Evolutionary conservation across 1,140 invertebrate species (phyloP), one percentile per base, ranked within the genome.

Genomic region (Diprion similis): DNA sequence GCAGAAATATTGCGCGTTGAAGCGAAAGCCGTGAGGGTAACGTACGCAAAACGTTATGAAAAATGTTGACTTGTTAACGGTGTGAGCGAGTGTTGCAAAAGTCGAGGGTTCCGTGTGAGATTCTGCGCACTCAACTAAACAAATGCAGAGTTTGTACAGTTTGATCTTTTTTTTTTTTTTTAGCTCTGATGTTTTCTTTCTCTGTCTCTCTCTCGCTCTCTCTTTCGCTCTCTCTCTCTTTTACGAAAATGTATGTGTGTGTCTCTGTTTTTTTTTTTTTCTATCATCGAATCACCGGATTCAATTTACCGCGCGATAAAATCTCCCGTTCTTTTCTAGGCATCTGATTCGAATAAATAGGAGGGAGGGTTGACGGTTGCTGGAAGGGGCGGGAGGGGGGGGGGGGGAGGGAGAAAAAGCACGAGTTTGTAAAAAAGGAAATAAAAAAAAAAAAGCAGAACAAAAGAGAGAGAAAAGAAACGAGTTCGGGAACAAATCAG

Each of bases 241-340:
- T 37, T 37, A 6, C 24, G 24, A 1, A 37, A 37, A 37, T 37
- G 24, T 6, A 37, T 6, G 24, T 37, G 6, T 37, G 24, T 6
- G 24, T 37, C 6, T 37, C 6, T 3, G 7, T 17, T 59, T 59
- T 59, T 59, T 59, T 15, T 59, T 59, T 17, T 59, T 71, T 71
- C 73, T 66, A 67, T 76, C 76, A 76, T 78, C 51, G 76, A 78
- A 77, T 77, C 72, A 76, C 71, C 69, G 73, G 72, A 83, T 82
- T 83, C 80, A 82, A 82, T 84, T 84, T 82, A 80, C 71, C 74
- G 66, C 73, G 75, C 78, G 82, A 84, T 82, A 83, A 83, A 82
- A 84, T 81, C 81, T 68, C 72, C 75, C 77, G 77, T 79, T 83
- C 80, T 81, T n/a, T n/a, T 81, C 77, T 79, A 79, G 79, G 66